Evolutionary conservation across 2,888 invertebrate species (phyloP).

Genomic region (Pilophorus perplexus): DNA sequence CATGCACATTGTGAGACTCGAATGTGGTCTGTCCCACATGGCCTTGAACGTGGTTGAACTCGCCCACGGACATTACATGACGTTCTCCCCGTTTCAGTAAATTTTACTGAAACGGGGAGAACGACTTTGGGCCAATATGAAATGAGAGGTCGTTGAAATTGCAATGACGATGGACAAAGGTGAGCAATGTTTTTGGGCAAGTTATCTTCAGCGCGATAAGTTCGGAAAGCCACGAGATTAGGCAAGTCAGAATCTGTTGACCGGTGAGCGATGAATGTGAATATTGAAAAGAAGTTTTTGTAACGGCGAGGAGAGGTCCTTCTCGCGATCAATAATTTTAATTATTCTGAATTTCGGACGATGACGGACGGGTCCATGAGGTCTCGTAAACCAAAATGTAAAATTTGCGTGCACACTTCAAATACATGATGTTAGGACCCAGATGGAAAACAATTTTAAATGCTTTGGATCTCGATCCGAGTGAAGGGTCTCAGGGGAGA

Average conservation of each 20-base stretch:
- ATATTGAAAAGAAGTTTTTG: conserved; percentile 5
- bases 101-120: too few species aligned
- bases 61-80: too few species aligned
- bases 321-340: conserved; percentile 13
- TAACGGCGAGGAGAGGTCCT: neutral
- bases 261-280: neutral
- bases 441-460: too few species aligned
- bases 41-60: too few species aligned
- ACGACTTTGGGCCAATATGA: neutral
- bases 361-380: conserved; percentile 3
- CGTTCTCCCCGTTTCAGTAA: too few species aligned
- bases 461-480: too few species aligned
- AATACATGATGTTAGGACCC: too few species aligned
- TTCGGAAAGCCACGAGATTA: conserved; percentile 4
- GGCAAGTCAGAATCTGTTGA: conserved; percentile 9
- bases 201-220: neutral
- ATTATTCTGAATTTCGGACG: neutral
- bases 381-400: too few species aligned
- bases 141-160: neutral
- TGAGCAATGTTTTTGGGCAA: conserved; percentile 13
- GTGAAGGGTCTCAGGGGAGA: too few species aligned
- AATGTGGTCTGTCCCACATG: too few species aligned
- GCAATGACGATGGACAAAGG: neutral
- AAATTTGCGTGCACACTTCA: too few species aligned
- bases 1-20: too few species aligned